A percentile compares a stretch with the other conserved stretches of the same genome.
Evolutionary conservation across 2,113 vertebrate genomes (phyloP).

Genomic region (Delphinus delphis): DNA sequence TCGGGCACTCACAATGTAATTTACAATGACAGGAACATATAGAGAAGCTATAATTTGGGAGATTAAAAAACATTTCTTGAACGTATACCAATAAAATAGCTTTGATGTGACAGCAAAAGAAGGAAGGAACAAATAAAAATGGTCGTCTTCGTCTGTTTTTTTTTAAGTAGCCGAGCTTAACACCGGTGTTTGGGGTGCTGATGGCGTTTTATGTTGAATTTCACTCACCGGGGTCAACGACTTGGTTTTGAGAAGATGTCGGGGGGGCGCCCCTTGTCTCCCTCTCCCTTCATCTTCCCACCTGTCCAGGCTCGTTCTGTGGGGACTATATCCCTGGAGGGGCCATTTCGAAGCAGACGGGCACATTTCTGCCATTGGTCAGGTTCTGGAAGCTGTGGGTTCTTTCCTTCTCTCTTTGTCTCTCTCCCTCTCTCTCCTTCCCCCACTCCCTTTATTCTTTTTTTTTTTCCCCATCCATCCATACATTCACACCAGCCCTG

Average conservation of each 20-base stretch:
- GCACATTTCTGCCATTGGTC: neutral
- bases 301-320: fast-evolving
- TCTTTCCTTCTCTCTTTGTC: neutral
- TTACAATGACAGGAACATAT: constrained; percentile 44
- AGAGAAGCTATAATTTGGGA: constrained; percentile 44
- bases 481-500: fast-evolving
- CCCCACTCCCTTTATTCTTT: too few species aligned
- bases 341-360: neutral
- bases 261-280: too few species aligned
- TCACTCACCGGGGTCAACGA: fast-evolving
- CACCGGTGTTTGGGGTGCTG: neutral
- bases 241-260: neutral
- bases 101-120: neutral
- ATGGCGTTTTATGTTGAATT: fast-evolving
- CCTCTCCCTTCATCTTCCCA: fast-evolving
- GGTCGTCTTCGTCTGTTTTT: fast-evolving
- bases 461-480: too few species aligned
- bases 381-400: neutral
- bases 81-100: neutral
- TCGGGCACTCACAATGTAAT: constrained; percentile 27
- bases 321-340: neutral
- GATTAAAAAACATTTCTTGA: constrained; percentile 64
- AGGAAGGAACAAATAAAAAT: neutral
- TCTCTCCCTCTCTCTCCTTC: too few species aligned
- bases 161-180: neutral